Conservation (phyloP, 2,888 invertebrate genomes). For the Ectemnius lituratus region DNA sequence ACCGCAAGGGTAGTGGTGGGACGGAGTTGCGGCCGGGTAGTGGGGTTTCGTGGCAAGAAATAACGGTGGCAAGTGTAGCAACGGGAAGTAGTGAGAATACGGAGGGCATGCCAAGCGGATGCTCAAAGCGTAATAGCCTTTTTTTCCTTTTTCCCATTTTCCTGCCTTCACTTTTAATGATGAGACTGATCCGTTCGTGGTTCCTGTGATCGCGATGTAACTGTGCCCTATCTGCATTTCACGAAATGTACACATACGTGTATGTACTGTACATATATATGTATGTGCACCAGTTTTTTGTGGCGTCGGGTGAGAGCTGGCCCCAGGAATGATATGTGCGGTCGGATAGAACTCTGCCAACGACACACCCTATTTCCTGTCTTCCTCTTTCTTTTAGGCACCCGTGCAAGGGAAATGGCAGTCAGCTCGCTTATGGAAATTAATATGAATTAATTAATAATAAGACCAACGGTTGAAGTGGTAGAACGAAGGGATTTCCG, state of each 20-base stretch:
- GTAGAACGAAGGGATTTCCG: too few relatives aligned
- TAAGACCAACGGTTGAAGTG: too few relatives aligned
- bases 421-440: too few relatives aligned
- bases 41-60: conserved; percentile 17
- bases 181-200: conserved; percentile 45
- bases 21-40: conserved; percentile 10
- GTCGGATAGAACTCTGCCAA: conserved; percentile 37
- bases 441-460: too few relatives aligned
- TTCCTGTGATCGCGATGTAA: conserved; percentile 42
- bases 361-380: neutral
- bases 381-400: too few relatives aligned
- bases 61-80: conserved; percentile 39
- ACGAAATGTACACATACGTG: too few relatives aligned
- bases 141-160: conserved; percentile 58
- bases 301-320: conserved; percentile 38
- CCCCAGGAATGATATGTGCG: conserved; percentile 45
- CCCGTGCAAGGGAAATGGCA: too few relatives aligned
- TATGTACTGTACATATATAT: neutral
- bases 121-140: conserved; percentile 54
- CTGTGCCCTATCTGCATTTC: conserved; percentile 34
- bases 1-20: conserved; percentile 3
- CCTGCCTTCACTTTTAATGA: conserved; percentile 60
- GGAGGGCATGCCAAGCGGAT: conserved; percentile 64
- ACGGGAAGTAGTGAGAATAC: conserved; percentile 38
- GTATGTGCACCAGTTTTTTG: conserved; percentile 46